phyloP scores from a whole-genome alignment of 30 jellyfish, hydroid and myxozoan species.

The Clytia hemisphaerica region DNA sequence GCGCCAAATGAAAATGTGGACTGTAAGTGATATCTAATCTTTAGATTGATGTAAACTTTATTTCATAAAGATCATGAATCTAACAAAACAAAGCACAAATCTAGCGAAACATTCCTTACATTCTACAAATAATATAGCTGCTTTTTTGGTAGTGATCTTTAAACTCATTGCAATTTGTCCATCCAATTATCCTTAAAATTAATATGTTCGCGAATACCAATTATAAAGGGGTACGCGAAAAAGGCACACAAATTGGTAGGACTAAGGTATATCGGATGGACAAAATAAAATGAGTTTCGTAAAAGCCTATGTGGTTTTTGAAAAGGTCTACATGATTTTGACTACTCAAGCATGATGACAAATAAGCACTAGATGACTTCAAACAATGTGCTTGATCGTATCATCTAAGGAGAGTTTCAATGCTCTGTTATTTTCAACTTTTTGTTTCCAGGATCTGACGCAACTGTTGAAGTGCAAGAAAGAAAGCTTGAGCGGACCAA shows the following conservation, averaged over 20 bases:
- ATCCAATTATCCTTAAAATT: too few species aligned
- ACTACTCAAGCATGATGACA: background rate
- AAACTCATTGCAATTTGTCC: too few species aligned
- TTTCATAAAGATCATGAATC: background rate
- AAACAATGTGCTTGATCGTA: background rate
- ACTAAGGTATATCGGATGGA: too few species aligned
- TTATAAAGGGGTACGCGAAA: too few species aligned
- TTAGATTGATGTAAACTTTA: background rate
- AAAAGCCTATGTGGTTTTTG: too few species aligned
- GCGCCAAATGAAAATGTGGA: slow-evolving; percentile 98
- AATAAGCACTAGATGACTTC: background rate
- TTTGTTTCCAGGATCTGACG: slow-evolving; percentile 61
- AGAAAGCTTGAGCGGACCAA: slow-evolving; percentile 34
- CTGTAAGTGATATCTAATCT: slow-evolving; percentile 31
- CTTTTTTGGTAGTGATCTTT: background rate
- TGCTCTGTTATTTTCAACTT: background rate
- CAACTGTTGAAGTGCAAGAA: slow-evolving; percentile 60
- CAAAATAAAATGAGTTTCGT: too few species aligned
- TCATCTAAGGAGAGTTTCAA: background rate
- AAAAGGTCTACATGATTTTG: background rate
- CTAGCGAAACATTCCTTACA: background rate
- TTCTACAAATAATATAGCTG: too few species aligned
- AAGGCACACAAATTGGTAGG: too few species aligned
- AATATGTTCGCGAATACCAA: too few species aligned
- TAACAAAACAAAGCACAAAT: background rate